Percentiles rank a stretch among this genome's conserved stretches.
Evolutionary conservation across 2,113 vertebrate species (phyloP).

Genomic region (Hucho hucho): DNA sequence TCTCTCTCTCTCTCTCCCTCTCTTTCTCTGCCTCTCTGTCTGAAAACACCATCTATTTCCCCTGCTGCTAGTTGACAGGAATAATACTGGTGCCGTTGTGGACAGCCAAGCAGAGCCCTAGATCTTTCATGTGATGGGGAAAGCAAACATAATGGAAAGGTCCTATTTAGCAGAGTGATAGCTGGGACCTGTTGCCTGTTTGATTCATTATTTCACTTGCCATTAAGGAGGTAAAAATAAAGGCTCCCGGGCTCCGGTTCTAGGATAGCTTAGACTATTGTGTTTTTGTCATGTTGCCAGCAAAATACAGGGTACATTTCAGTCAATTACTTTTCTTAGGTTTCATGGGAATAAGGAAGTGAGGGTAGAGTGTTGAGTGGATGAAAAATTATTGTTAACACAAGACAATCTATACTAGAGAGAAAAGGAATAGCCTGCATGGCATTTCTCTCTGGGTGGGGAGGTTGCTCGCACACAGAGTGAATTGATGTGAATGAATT

Average conservation of each 20-base stretch:
- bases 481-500: constrained; percentile 21
- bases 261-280: background rate
- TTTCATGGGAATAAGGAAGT: background rate
- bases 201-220: background rate
- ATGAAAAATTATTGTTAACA: background rate
- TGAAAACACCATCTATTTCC: background rate
- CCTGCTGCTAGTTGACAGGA: background rate
- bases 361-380: background rate
- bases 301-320: background rate
- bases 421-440: background rate
- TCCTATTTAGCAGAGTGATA: background rate
- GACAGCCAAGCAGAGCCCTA: background rate
- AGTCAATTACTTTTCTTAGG: background rate
- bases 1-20: no score
- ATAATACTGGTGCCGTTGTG: background rate
- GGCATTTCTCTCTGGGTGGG: background rate
- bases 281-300: background rate
- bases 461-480: background rate
- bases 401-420: background rate
- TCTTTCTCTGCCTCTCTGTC: background rate
- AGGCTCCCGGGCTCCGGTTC: background rate
- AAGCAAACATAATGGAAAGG: background rate
- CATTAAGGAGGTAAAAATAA: background rate
- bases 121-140: background rate
- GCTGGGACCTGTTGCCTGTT: background rate